Evolutionary conservation across 1,140 invertebrate genomes (phyloP).

Genomic region (Drosophila nigrodunni): DNA sequence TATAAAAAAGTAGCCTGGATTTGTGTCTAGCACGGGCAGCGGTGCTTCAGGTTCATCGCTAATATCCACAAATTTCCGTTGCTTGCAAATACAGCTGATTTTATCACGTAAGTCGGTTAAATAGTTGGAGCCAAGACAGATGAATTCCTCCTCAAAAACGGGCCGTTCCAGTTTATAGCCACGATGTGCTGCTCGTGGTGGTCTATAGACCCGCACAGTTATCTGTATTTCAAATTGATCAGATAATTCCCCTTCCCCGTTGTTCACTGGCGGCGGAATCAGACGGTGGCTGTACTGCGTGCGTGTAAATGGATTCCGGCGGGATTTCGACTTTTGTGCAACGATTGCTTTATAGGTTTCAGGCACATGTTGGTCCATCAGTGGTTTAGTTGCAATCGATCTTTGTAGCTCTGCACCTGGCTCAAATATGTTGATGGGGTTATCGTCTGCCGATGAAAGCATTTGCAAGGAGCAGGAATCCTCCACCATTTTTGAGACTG

Average conservation of each 20-base stretch:
- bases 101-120: constrained; percentile 88
- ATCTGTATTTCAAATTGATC: constrained; percentile 76
- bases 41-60: constrained; percentile 86
- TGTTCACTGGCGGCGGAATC: not conserved
- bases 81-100: constrained; percentile 89
- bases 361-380: constrained; percentile 38
- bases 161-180: constrained; percentile 78
- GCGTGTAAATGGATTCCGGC: constrained; percentile 45
- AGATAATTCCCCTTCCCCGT: not conserved
- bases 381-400: constrained; percentile 2
- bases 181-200: constrained; percentile 69
- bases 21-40: constrained; percentile 84
- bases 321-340: constrained; percentile 45
- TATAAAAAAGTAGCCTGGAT: constrained; percentile 91
- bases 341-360: constrained; percentile 38
- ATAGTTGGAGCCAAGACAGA: constrained; percentile 87
- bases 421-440: constrained; percentile 32
- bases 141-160: constrained; percentile 86
- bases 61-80: constrained; percentile 87
- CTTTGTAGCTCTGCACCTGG: constrained; percentile 49
- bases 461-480: constrained; percentile 54
- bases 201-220: constrained; percentile 85
- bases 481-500: constrained; percentile 26
- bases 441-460: constrained; percentile 51
- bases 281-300: constrained; percentile 55